Base-by-base conservation (phyloP, 2,797 vertebrate species). In the Melanogrammus aeglefinus region DNA sequence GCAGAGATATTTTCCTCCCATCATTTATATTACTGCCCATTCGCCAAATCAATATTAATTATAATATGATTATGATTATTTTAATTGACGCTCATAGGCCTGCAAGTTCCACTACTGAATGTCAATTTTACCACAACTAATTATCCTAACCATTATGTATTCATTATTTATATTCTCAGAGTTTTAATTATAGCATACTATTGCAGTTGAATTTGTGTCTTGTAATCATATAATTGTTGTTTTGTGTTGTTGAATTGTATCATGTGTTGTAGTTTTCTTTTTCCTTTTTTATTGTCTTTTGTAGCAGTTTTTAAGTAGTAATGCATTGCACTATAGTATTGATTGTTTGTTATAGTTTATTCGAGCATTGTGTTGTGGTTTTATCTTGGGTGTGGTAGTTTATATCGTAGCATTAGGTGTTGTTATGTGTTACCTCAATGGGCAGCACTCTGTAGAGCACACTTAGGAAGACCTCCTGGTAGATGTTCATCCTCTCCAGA, bases 401-500 rank as follows among this genome's bases (percentile, higher is more conserved):
- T 3, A 8, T 27, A 13, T 27, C 63, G 29, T 27, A 6, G 14
- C 7, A 29, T 69, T 63, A 13, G 24, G n/a, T n/a, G n/a, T n/a
- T n/a, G n/a, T n/a, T n/a, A 70, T 71, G 69, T 16, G 70, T 35
- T 94, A 98, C 97, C 96, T 98, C 95, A 82, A 99, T 89, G 81
- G 96, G 96, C 80, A 99, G 91, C 82, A 93, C 81, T 91, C 95
- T 95, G 92, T 99, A 99, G 82, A 98, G 94, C 87, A 96, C 86
- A 77, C 96, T 95, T 88, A 99, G 96, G 83, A 99, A 92, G 86
- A 99, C 96, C 88, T 99, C 97, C 85, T 99, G 97, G 93, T 99
- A 99, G 91, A 99, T 96, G 92, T 99, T 99, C 97, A 99, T 99
- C 84, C 96, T 94, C 88, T 97, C 96, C 74, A 99, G 95, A 88